Conservation (phyloP, 2,797 vertebrate species). For the Epinephelus awoara region DNA sequence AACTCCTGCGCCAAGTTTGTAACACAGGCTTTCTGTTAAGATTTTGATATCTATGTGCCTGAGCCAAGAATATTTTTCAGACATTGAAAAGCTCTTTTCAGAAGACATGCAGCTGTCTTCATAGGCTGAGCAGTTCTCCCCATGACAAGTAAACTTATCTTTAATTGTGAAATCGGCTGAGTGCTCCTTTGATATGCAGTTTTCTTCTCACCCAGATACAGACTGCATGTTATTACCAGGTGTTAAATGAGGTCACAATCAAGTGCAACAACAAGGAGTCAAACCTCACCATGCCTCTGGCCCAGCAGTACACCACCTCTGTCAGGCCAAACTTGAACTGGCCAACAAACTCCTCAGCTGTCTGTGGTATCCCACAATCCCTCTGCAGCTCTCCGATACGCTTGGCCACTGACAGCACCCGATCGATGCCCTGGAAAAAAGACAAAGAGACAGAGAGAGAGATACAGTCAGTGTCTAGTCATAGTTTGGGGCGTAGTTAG, state of each 20-base stretch:
- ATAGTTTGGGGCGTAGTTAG: no score
- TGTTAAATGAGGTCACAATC: neutral
- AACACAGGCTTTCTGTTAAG: no score
- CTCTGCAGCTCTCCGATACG: slow-evolving; percentile 91
- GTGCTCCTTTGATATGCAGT: neutral
- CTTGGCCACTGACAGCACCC: slow-evolving; percentile 87
- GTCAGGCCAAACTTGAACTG: slow-evolving; percentile 94
- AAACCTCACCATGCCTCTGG: slow-evolving; percentile 92
- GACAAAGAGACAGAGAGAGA: neutral
- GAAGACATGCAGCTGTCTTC: no score
- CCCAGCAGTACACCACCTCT: slow-evolving; percentile 96
- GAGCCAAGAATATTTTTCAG: no score
- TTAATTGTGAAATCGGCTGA: neutral
- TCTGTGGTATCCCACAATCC: slow-evolving; percentile 90
- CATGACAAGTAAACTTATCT: no score
- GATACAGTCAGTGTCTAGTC: neutral
- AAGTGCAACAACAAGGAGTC: slow-evolving; percentile 1
- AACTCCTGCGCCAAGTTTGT: no score
- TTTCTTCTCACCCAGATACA: neutral
- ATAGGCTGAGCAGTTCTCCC: no score
- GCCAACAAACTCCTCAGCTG: slow-evolving; percentile 90
- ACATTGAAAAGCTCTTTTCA: no score
- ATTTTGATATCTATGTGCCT: no score
- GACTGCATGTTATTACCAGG: neutral
- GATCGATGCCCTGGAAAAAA: slow-evolving; percentile 86